A percentile compares a stretch with the other conserved stretches of the same genome.
phyloP scores from a whole-genome alignment of 2,113 vertebrate species.

The Atlantisia rogersi region DNA sequence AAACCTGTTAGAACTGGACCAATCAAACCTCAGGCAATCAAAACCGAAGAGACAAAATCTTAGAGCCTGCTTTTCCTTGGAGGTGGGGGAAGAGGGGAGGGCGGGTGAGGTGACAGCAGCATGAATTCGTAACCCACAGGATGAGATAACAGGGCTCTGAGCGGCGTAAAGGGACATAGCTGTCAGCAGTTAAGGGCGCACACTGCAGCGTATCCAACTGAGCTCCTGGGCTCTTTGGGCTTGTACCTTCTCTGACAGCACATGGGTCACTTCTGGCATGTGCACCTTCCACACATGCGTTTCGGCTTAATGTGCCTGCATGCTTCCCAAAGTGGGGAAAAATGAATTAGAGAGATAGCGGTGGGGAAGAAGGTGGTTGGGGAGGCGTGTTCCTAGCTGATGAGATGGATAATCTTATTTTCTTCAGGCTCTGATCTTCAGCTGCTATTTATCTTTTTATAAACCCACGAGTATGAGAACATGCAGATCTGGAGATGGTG shows the following conservation, averaged over 20 bases:
- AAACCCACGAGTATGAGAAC: slow-evolving; percentile 33
- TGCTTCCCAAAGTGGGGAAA: background rate
- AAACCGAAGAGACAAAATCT: slow-evolving; percentile 96
- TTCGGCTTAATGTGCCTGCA: background rate
- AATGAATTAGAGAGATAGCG: background rate
- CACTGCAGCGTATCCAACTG: background rate
- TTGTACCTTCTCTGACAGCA: slow-evolving; percentile 24
- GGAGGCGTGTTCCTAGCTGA: background rate
- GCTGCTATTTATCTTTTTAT: slow-evolving; percentile 45
- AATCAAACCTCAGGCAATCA: slow-evolving; percentile 98
- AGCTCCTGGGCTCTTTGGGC: slow-evolving; percentile 18
- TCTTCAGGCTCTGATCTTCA: slow-evolving; percentile 57
- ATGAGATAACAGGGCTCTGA: background rate
- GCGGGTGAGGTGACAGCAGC: slow-evolving; percentile 12
- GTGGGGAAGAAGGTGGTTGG: background rate
- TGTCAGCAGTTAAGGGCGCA: background rate
- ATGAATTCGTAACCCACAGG: slow-evolving; percentile 9
- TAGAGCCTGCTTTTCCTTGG: slow-evolving; percentile 51
- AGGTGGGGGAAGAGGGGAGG: background rate
- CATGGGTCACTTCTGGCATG: background rate
- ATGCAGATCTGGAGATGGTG: slow-evolving; percentile 61
- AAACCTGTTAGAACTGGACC: slow-evolving; percentile 98
- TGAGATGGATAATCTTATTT: background rate
- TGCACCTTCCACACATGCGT: background rate
- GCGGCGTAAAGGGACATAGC: background rate